These are phyloP conservation scores for Bos indicus DNA, from an alignment of 2,113 vertebrate species.

Conservation along the genomic window DNA sequence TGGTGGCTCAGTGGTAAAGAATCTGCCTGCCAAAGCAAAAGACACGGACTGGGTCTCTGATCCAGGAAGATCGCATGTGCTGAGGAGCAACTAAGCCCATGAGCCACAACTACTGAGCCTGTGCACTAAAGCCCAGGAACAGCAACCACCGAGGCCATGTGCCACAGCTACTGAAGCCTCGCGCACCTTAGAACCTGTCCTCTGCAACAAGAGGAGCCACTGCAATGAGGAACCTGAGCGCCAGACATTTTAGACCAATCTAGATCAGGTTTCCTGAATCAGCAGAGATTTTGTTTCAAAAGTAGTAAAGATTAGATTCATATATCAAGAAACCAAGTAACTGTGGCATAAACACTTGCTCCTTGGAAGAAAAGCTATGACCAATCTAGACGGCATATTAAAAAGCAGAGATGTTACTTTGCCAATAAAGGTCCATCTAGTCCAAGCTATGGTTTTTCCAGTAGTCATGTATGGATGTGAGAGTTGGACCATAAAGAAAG, in stretches of 20 bases:
- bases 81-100: not conserved
- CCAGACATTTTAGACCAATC: not conserved
- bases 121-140: not conserved
- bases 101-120: not conserved
- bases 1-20: not conserved
- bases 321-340: not conserved
- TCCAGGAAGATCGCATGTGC: not conserved
- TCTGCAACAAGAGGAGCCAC: not conserved
- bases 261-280: not conserved
- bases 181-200: rapidly evolving
- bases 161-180: not conserved
- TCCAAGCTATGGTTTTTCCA: not conserved
- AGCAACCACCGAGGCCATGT: not conserved
- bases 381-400: not conserved
- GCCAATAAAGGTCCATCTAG: not conserved
- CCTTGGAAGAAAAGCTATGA: not conserved
- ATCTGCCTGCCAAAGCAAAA: not conserved
- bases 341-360: not conserved
- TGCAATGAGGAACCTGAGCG: not conserved
- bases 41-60: not conserved
- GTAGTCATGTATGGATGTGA: not conserved
- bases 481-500: not conserved
- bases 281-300: not conserved
- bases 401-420: not conserved
- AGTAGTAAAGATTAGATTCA: not conserved